Conservation (phyloP, 2,113 vertebrate genomes). For the Typhlomys cinereus region DNA sequence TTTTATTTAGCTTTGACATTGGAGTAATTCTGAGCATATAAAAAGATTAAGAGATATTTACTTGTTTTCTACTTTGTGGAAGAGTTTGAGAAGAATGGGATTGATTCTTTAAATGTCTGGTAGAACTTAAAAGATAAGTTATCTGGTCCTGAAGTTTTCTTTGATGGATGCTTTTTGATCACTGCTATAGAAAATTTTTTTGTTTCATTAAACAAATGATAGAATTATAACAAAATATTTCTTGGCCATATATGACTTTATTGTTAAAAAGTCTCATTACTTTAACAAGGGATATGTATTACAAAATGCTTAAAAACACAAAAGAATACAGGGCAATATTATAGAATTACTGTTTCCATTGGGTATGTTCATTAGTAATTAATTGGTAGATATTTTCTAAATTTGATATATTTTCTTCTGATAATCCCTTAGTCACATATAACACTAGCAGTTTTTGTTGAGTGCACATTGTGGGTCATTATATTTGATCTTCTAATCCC, state of each 20-base stretch:
- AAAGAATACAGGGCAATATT: not conserved
- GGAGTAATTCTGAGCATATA: not conserved
- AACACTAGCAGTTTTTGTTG: conserved; percentile 49
- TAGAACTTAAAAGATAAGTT: not conserved
- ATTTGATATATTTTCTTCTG: conserved; percentile 1
- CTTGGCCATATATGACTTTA: conserved; percentile 30
- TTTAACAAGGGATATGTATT: not conserved
- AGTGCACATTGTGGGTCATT: conserved; percentile 46
- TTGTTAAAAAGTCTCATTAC: not conserved
- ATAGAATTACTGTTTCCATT: not conserved
- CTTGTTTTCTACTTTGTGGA: not conserved
- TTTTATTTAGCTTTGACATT: not conserved
- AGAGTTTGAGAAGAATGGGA: not conserved
- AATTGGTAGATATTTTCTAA: conserved; percentile 11
- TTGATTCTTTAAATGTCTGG: not conserved
- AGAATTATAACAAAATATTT: conserved; percentile 68
- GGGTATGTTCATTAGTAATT: conserved; percentile 17
- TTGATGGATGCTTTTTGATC: conserved; percentile 19
- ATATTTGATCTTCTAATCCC: conserved; percentile 57
- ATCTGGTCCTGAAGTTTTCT: not conserved
- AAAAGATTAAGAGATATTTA: not conserved
- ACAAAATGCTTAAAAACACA: not conserved
- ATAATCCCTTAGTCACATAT: not conserved
- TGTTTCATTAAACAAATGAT: conserved; percentile 71
- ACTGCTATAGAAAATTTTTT: conserved; percentile 53